These are phyloP conservation scores for Alosa alosa DNA, from an alignment of 2,113 vertebrate species.

Conservation along the genomic window DNA sequence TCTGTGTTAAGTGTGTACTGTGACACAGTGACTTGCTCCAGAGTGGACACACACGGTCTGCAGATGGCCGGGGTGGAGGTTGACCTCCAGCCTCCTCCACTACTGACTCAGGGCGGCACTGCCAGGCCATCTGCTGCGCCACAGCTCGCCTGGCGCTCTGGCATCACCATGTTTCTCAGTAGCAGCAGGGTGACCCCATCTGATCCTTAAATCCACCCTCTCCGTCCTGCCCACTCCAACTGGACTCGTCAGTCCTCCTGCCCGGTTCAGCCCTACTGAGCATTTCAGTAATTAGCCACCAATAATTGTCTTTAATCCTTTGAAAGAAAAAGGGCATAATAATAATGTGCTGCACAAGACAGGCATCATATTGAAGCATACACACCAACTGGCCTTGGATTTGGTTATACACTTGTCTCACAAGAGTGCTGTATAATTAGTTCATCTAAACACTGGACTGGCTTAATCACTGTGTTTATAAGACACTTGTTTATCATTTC, in stretches of 20 bases:
- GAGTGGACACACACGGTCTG: background rate
- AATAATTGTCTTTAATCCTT: too few species aligned
- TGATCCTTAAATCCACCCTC: background rate
- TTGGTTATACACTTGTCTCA: background rate
- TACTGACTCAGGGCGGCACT: constrained; percentile 5
- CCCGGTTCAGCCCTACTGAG: background rate
- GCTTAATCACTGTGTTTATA: background rate
- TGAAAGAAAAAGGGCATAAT: too few species aligned
- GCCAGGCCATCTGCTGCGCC: constrained; percentile 26
- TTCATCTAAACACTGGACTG: background rate
- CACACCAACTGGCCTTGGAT: background rate
- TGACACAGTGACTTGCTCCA: background rate
- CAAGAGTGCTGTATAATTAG: background rate
- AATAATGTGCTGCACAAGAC: too few species aligned
- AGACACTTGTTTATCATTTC: background rate
- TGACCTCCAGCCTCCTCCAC: constrained; percentile 6
- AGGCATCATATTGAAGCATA: too few species aligned
- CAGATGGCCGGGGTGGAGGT: constrained; percentile 9
- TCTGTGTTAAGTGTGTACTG: background rate
- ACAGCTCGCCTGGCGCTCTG: background rate
- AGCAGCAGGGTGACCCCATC: background rate
- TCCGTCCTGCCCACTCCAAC: background rate
- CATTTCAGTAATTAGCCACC: background rate
- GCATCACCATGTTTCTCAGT: constrained; percentile 7
- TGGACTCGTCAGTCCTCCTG: background rate